phyloP scores from a whole-genome alignment of 1,140 invertebrate species.

The Vollenhovia emeryi region DNA sequence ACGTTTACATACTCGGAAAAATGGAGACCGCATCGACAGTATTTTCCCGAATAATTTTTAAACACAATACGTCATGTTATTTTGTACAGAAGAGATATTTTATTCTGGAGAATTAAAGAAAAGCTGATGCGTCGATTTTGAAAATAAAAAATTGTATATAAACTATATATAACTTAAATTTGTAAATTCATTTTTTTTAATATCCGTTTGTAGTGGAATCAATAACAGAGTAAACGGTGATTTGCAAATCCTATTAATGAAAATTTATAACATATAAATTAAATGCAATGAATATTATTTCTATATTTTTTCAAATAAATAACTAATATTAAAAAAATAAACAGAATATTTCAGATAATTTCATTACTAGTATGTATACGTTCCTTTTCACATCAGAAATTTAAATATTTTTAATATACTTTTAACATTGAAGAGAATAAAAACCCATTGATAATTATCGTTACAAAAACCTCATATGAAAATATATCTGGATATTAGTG shows the following conservation, averaged over 20 bases:
- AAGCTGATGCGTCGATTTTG: not conserved
- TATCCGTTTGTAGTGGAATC: not conserved
- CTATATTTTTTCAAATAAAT: not conserved
- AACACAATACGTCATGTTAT: slow-evolving; percentile 32
- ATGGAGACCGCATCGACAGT: slow-evolving; percentile 36
- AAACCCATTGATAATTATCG: not conserved
- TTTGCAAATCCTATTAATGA: not conserved
- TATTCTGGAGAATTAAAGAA: slow-evolving; percentile 26
- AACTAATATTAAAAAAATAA: not conserved
- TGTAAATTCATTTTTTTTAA: not conserved
- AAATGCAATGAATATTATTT: not conserved
- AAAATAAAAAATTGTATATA: slow-evolving; percentile 3
- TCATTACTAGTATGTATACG: not conserved
- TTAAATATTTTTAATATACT: not conserved
- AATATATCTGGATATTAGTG: not conserved
- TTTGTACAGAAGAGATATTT: slow-evolving; percentile 26
- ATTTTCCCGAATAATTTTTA: slow-evolving; percentile 45
- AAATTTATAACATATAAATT: not conserved
- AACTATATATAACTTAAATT: slow-evolving; percentile 6
- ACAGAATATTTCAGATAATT: not conserved
- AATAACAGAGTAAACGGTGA: not conserved
- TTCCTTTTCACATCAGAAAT: not conserved
- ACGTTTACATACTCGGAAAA: slow-evolving; percentile 20
- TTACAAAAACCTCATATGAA: not conserved
- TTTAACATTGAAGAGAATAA: not conserved